These are phyloP conservation scores for Corapipo altera DNA, from an alignment of 2,113 vertebrate genomes.

Conservation along the genomic window DNA sequence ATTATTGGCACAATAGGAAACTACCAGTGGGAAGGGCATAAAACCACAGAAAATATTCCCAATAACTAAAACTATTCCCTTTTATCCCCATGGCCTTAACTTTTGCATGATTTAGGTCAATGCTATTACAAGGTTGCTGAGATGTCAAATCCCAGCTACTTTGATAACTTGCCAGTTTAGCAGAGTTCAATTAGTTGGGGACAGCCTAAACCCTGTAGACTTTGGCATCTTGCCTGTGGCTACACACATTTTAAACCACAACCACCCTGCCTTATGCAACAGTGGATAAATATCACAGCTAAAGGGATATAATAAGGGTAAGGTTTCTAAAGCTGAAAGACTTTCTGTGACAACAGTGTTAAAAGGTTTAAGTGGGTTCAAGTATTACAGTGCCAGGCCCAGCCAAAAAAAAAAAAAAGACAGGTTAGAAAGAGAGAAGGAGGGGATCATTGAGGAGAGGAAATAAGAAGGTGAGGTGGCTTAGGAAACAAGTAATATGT, in stretches of 20 bases:
- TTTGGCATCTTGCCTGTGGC: not conserved
- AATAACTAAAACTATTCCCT: not conserved
- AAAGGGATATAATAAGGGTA: not conserved
- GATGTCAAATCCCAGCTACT: not conserved
- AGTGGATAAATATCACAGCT: not conserved
- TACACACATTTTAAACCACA: constrained; percentile 10
- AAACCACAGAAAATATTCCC: not conserved
- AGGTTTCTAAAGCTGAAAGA: not conserved
- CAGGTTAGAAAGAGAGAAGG: not conserved
- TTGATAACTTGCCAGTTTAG: not conserved
- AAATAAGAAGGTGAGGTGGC: not conserved
- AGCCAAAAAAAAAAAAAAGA: not conserved
- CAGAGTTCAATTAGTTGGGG: not conserved
- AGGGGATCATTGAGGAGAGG: not conserved
- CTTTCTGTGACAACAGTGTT: not conserved
- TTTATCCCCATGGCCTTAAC: not conserved
- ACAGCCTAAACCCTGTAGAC: not conserved
- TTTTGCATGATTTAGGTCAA: not conserved
- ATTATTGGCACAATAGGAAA: not conserved
- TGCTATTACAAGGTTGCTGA: not conserved
- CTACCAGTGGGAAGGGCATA: not conserved
- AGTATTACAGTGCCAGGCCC: not conserved
- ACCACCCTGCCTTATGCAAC: not conserved
- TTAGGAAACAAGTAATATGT: not conserved
- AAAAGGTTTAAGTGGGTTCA: constrained; percentile 13